A percentile compares a stretch with the other conserved stretches of the same genome.
phyloP scores from a whole-genome alignment of 2,797 vertebrate species.

The Stomatorhinus walkeri region DNA sequence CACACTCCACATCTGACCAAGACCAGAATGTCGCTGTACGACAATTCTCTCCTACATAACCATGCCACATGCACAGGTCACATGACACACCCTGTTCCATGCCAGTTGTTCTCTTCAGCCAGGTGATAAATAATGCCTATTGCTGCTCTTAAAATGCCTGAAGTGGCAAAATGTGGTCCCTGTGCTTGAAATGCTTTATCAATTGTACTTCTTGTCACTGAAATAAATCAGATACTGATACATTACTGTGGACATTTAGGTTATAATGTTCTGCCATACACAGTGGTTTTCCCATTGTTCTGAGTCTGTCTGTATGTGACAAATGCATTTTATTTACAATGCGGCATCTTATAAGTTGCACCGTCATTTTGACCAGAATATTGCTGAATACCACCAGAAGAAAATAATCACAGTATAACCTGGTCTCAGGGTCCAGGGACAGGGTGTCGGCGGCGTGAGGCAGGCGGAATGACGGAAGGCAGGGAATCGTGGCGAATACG shows the following conservation, averaged over 20 bases:
- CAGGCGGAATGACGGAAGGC: too few species aligned
- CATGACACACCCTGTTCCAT: neutral
- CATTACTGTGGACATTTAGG: neutral
- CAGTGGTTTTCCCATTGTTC: neutral
- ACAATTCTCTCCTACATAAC: neutral
- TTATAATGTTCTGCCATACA: neutral
- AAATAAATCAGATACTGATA: neutral
- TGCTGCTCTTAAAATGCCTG: neutral
- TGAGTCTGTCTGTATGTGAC: neutral
- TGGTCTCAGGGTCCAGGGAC: neutral
- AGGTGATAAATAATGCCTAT: neutral
- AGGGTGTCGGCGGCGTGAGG: too few species aligned
- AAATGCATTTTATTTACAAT: neutral
- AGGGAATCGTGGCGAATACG: too few species aligned
- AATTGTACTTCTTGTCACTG: neutral
- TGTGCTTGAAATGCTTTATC: neutral
- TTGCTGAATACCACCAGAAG: neutral
- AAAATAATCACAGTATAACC: neutral
- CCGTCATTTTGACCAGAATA: neutral
- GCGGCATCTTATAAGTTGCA: neutral
- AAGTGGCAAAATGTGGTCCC: neutral
- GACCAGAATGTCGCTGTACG: neutral
- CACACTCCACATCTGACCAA: neutral
- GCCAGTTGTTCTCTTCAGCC: neutral
- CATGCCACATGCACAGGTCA: neutral